phyloP scores from a whole-genome alignment of 2,113 vertebrate genomes.

The Crypturellus undulatus region DNA sequence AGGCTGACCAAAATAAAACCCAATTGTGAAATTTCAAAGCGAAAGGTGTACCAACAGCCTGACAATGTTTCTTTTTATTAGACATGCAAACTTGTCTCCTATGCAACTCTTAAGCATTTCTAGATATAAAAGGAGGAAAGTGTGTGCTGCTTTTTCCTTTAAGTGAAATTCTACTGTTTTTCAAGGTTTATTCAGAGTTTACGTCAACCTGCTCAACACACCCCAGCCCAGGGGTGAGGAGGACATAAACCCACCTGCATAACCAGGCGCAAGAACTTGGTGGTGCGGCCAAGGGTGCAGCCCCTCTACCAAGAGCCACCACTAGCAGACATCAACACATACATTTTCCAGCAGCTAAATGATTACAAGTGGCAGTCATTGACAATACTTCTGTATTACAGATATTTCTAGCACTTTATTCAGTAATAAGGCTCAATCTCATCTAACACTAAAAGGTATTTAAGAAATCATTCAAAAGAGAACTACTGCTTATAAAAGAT shows the following conservation, averaged over 20 bases:
- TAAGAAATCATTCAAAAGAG: slow-evolving; percentile 30
- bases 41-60: background rate
- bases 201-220: background rate
- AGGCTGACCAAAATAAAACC: background rate
- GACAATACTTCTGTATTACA: background rate
- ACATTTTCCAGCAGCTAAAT: background rate
- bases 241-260: background rate
- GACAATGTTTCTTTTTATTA: background rate
- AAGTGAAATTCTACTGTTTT: background rate
- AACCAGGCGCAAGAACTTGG: background rate
- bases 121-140: background rate
- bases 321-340: fast-evolving
- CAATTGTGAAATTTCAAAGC: background rate
- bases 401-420: background rate
- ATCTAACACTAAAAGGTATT: background rate
- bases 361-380: background rate
- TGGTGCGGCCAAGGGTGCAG: background rate
- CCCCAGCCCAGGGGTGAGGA: background rate
- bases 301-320: fast-evolving
- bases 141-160: background rate
- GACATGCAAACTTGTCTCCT: background rate
- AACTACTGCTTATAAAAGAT: slow-evolving; percentile 4
- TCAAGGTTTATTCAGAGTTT: background rate
- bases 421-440: background rate
- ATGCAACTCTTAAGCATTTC: background rate